phyloP scores from a whole-genome alignment of 2,797 vertebrate genomes.

The Silurus lanzhouensis region DNA sequence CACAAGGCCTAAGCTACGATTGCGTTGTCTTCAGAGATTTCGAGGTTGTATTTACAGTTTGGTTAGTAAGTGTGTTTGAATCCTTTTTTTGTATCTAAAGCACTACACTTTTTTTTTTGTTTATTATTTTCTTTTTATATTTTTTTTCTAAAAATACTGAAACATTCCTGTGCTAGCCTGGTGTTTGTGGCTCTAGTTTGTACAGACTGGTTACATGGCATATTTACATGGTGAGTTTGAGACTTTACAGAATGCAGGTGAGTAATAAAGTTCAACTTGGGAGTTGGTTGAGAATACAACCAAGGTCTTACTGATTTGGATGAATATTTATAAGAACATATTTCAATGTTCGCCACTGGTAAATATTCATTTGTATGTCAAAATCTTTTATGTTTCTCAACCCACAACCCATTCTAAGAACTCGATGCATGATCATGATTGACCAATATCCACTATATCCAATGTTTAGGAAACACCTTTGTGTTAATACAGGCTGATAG shows the following conservation, averaged over 20 bases:
- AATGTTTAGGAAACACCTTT: constrained; percentile 32
- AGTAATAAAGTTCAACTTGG: constrained; percentile 21
- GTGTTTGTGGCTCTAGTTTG: constrained; percentile 50
- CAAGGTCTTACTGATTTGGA: not conserved
- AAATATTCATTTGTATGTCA: not conserved
- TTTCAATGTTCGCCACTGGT: not conserved
- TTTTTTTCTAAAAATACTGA: constrained; percentile 62
- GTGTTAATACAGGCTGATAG: constrained; percentile 35
- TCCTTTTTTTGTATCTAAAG: constrained; percentile 45
- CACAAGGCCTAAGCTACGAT: constrained; percentile 57
- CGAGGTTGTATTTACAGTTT: constrained; percentile 59
- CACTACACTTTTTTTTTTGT: constrained; percentile 51
- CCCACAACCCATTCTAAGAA: not conserved
- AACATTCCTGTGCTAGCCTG: constrained; percentile 63
- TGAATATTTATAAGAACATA: not conserved
- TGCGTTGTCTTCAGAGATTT: constrained; percentile 49
- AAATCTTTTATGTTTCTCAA: not conserved
- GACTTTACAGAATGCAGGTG: constrained; percentile 34
- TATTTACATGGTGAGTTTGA: constrained; percentile 56
- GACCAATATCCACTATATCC: constrained; percentile 29
- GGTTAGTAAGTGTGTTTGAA: constrained; percentile 58
- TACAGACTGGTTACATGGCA: constrained; percentile 49
- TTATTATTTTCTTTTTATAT: constrained; percentile 17
- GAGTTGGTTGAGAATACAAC: not conserved
- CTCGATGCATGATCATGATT: not conserved